phyloP scores from a whole-genome alignment of 2,888 invertebrate species.

The Ceratothoa steindachneri region DNA sequence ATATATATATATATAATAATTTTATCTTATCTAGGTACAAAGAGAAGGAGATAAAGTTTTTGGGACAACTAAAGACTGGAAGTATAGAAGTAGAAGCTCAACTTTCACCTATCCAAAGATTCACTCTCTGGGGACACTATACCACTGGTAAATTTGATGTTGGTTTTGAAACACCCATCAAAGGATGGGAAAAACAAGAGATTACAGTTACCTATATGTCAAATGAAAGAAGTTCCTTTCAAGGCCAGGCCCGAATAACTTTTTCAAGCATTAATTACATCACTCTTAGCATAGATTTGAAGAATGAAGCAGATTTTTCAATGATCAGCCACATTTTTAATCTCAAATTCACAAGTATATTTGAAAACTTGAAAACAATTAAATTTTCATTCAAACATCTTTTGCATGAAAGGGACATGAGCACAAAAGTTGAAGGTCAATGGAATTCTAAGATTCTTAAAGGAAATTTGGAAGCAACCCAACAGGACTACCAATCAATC shows the following conservation, averaged over 20 bases:
- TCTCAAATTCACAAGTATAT: slow-evolving; percentile 21
- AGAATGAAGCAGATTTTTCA: neutral
- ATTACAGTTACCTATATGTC: neutral
- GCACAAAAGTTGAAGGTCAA: slow-evolving; percentile 20
- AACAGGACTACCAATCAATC: too few species aligned
- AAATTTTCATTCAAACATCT: slow-evolving; percentile 22
- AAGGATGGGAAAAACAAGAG: slow-evolving; percentile 33
- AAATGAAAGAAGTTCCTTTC: neutral
- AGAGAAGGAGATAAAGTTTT: neutral
- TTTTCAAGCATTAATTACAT: slow-evolving; percentile 31
- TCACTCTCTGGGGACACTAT: neutral
- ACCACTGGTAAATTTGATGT: neutral
- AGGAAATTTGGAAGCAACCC: slow-evolving; percentile 30
- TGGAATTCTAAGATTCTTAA: slow-evolving; percentile 25
- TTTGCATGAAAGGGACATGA: slow-evolving; percentile 17
- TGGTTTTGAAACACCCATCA: slow-evolving; percentile 26
- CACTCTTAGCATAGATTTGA: slow-evolving; percentile 11
- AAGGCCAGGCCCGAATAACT: slow-evolving; percentile 13
- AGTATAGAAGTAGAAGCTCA: slow-evolving; percentile 21
- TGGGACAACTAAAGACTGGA: neutral
- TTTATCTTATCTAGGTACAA: neutral
- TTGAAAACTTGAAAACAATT: slow-evolving; percentile 18
- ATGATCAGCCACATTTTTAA: slow-evolving; percentile 7
- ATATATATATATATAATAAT: too few species aligned
- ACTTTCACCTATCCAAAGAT: slow-evolving; percentile 22